phyloP scores from a whole-genome alignment of 1,140 invertebrate genomes.

The Drosophila micromelanica region DNA sequence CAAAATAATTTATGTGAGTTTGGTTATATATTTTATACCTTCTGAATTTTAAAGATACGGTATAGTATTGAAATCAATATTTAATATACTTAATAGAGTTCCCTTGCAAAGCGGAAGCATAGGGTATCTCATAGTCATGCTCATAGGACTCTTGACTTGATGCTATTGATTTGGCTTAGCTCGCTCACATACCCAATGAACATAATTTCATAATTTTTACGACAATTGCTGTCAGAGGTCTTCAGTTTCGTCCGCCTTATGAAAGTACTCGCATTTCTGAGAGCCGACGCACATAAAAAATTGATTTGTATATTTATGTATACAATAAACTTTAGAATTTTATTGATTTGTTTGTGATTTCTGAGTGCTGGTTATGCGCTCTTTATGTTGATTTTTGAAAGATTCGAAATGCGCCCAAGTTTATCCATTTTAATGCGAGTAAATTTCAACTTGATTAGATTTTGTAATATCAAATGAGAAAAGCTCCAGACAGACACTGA shows the following conservation, averaged over 20 bases:
- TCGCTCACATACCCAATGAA: slow-evolving; percentile 23
- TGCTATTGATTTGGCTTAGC: neutral
- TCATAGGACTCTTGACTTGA: neutral
- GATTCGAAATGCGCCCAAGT: slow-evolving; percentile 10
- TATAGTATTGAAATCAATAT: too few relatives aligned
- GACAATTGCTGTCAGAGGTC: slow-evolving; percentile 50
- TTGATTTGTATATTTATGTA: slow-evolving; percentile 78
- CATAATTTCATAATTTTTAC: slow-evolving; percentile 75
- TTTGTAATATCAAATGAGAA: neutral
- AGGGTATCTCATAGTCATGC: slow-evolving; percentile 8
- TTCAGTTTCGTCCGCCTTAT: slow-evolving; percentile 21
- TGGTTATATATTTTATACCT: neutral
- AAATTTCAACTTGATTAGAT: slow-evolving; percentile 27
- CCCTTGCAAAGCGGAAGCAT: neutral
- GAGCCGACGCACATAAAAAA: slow-evolving; percentile 56
- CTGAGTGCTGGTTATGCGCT: slow-evolving; percentile 21
- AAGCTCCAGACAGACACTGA: too few relatives aligned
- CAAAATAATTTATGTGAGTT: slow-evolving; percentile 25
- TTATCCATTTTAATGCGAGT: neutral
- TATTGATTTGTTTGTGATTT: slow-evolving; percentile 74
- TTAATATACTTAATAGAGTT: too few relatives aligned
- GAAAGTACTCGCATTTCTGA: slow-evolving; percentile 33
- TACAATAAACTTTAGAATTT: slow-evolving; percentile 74
- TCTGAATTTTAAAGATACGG: too few relatives aligned
- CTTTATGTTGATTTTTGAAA: slow-evolving; percentile 34